Evolutionary conservation across 2,797 vertebrate species (phyloP).

Genomic region (Falco rusticolus): DNA sequence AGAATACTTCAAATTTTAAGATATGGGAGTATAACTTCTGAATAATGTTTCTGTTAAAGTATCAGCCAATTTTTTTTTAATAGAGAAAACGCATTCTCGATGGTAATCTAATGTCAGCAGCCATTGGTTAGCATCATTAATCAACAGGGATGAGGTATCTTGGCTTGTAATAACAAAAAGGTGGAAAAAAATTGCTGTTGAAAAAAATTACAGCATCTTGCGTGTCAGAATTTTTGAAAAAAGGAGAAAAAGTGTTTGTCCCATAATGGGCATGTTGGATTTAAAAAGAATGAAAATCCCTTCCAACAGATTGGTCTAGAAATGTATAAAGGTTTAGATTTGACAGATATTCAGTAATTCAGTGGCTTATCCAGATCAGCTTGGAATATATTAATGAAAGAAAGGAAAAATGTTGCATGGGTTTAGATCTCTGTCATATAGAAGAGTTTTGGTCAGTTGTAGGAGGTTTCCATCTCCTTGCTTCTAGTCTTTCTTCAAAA

Average conservation of each 20-base stretch:
- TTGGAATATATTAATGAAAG: neutral
- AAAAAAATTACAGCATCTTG: neutral
- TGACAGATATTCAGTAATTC: neutral
- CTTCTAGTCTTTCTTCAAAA: neutral
- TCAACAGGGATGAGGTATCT: neutral
- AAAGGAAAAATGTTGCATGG: neutral
- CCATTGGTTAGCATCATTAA: neutral
- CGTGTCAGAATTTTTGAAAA: neutral
- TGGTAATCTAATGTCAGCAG: neutral
- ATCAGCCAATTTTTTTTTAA: neutral
- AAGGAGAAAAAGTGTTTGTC: neutral
- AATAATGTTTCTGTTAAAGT: conserved; percentile 11
- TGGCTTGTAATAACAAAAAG: neutral
- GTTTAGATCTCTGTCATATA: neutral
- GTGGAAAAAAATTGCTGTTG: neutral
- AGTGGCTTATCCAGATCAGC: neutral
- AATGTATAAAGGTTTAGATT: neutral
- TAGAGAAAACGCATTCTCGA: neutral
- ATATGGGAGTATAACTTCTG: neutral
- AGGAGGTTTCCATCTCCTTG: neutral
- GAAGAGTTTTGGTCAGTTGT: neutral
- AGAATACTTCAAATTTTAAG: conserved; percentile 2
- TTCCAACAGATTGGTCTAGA: neutral
- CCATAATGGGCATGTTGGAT: neutral
- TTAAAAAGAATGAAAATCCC: neutral